Evolutionary conservation across 2,888 invertebrate species (phyloP).

Genomic region (Cheilosia vulpina): DNA sequence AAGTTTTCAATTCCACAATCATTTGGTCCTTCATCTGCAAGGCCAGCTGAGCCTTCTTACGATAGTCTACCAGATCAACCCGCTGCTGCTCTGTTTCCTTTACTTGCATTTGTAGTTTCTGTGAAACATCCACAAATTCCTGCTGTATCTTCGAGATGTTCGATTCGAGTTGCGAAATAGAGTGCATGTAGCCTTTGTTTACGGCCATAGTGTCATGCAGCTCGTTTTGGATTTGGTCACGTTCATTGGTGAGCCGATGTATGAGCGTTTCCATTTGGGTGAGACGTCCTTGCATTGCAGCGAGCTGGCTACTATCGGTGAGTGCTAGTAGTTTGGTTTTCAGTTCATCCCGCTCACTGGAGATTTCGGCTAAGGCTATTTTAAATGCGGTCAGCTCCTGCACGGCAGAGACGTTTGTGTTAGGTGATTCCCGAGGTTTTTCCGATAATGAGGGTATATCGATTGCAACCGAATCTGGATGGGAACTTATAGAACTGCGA

Average conservation of each 20-base stretch:
- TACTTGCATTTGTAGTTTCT: constrained; percentile 84
- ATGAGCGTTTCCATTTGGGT: constrained; percentile 78
- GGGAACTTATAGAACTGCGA: constrained; percentile 76
- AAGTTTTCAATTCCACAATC: constrained; percentile 86
- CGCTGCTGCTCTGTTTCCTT: constrained; percentile 83
- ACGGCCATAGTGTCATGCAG: constrained; percentile 76
- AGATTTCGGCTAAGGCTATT: constrained; percentile 80
- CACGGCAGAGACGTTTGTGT: not conserved
- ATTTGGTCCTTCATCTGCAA: constrained; percentile 91
- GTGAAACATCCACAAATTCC: constrained; percentile 83
- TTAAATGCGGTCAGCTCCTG: constrained; percentile 80
- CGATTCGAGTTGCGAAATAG: constrained; percentile 82
- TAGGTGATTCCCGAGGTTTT: constrained; percentile 1
- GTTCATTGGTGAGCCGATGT: constrained; percentile 78
- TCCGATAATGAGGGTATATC: constrained; percentile 49
- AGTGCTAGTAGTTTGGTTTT: constrained; percentile 77
- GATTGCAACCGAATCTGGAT: constrained; percentile 70
- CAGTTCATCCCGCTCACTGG: constrained; percentile 80
- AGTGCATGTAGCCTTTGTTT: constrained; percentile 79
- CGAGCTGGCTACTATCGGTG: constrained; percentile 79
- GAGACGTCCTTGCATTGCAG: constrained; percentile 77
- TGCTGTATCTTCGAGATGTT: constrained; percentile 83
- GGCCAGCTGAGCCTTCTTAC: constrained; percentile 90
- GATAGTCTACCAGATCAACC: constrained; percentile 89
- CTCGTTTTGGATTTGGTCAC: constrained; percentile 78